Evolutionary conservation across 2,797 vertebrate species (phyloP), one percentile per base, ranked within the genome.

Genomic region (Parotocinclus haroldoi): DNA sequence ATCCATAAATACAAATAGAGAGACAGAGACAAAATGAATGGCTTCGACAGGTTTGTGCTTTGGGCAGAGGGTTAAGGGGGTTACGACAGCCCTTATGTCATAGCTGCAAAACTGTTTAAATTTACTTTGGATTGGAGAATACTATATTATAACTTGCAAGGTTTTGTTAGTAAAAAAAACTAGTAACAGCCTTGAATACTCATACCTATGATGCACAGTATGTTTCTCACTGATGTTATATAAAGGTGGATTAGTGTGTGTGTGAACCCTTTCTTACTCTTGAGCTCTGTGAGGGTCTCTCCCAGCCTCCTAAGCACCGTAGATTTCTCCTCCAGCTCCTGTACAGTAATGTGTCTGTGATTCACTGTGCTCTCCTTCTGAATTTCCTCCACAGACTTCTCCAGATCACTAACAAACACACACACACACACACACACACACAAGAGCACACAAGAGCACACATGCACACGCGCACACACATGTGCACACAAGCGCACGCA

Each of bases 281-380:
- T 98, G 65, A 99, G 92, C 53, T 96, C 95, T 0, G 93, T 95
- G 77, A 99, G 89, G 0, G 95, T 98, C 82, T 99, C 96, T 76
- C 95, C 96, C n/a, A 99, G 91, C 76, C 94, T 95, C 79, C 94
- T 92, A 63, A 99, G 88, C 80, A 95, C 86, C 11, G 89, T 75
- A 0, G 92, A 90, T 84, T 98, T 98, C 86, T 98, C 96, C 85
- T 99, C 96, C 88, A 99, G 89, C 84, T 98, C 96, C 56, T 95
- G 94, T 67, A 88, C 91, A 0, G 93, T 90, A 81, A 97, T 89
- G 79, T 95, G 91, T 74, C 93, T 91, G 83, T 94, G 94, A 85
- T 86, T 94, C 84, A 95, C 91, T 8, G 91, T 89, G 49, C 92
- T 83, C 54, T 96, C 95, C 82, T 93, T 94, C 86, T 98, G 96